Base-by-base conservation (phyloP, 2,888 invertebrate genomes). In the Aporophyla nigra region DNA sequence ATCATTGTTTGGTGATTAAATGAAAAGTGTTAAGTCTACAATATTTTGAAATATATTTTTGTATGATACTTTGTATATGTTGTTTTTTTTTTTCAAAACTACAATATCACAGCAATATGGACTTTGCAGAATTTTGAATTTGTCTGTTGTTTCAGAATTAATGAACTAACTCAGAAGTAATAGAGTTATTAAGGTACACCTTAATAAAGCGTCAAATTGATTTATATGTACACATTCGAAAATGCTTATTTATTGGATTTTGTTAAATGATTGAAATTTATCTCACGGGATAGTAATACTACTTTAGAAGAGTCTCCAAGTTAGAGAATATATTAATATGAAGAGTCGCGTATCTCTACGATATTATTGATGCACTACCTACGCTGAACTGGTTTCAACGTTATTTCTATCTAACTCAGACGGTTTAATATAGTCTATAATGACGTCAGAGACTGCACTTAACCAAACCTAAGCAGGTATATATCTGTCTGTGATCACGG, bases 391-490 rank as follows among this genome's bases (percentile, higher is more conserved):
- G 65, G 59, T 69, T 63, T 51, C 49, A 78, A 68, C 33, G 53
- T 59, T 80, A 71, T 68, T 83, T 69, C 63, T 78, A 68, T 65
- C 40, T 24, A 67, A 78, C 49, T 63, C 61, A 33, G 66, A 70
- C 83, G 21, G 49, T 33, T 68, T 54, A 71, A 78, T 58, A 68
- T 51, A 71, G 67, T 54, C 14, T 68, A 21, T 24, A 54, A 19
- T 77, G 84, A 83, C 80, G 83, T 70, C 78, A 76, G 40, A 73
- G 49, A 40, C 40, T 65, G 77, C 65, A 83, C 49, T 67, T 69
- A 65, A 24, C 33, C 14, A 21, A 33, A 65, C 54, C 54, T 51
- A 61, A 67, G 67, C 54, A 67, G 66, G 56, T 75, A 61, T 74
- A 27, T 80, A 53, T 62, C 63, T 49, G 40, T 76, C 66, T 54